Evolutionary conservation across 2,888 invertebrate genomes (phyloP), one percentile per base, ranked within the genome.

Genomic region (Adelognathus sp.): DNA sequence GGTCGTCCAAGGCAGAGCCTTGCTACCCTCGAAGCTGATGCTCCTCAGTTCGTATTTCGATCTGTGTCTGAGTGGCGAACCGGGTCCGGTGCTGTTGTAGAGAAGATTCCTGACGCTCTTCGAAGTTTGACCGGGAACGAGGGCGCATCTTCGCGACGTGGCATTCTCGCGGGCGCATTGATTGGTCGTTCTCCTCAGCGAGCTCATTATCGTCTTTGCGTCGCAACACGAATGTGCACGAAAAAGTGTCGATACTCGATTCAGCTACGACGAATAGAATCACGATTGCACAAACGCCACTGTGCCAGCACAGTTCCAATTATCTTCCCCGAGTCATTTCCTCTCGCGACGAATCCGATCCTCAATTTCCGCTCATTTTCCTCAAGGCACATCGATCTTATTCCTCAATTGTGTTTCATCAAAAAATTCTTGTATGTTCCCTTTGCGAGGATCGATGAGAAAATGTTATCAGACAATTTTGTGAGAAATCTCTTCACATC

Each of bases 11-110:
- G 92, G 92, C 9, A 91, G 82, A 29, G 91, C 90, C 75, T 90
- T 90, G 83, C 88, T 89, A 18, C 91, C 90, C 85, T 92, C 92
- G 83, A 92, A 91, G 83, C 92, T 92, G 86, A 92, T 92, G 83
- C 92, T 92, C 50, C 92, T 83, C 50, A 92, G 83, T 82, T 92
- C 92, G 83, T 92, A 92, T 81, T 92, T 92, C 81, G 90, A 86
- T 41, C 91, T 84, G 31, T 88, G 85, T 14, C 89, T 85, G 18
- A 90, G 86, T 1, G 91, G 88, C 2, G 90, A 89, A 4, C 86
- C 87, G 0, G 86, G 87, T 14, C 77, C 69, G 33, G 79, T 66
- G 64, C 81, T 81, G 24, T 81, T 80, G 78, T 83, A 83, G 1
- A 84, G 79, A 67, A 83, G 81, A 76, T 85, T 88, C 50, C 86